Percentiles rank a stretch among this genome's conserved stretches.
These are phyloP conservation scores for Sesamia inferens DNA, from an alignment of 2,888 invertebrate species.

Conservation along the genomic window DNA sequence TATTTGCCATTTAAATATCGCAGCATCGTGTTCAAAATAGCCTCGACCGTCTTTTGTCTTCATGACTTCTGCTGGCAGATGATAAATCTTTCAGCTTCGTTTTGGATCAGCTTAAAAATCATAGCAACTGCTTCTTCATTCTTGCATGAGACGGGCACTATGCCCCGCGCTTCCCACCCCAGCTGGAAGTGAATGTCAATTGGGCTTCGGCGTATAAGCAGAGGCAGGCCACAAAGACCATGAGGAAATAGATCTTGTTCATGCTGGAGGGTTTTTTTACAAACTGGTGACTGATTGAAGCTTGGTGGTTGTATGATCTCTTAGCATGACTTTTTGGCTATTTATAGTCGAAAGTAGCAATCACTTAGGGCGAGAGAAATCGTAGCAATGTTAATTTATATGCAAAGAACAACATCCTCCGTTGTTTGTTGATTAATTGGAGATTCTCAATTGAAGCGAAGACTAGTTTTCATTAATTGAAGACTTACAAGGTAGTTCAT, in stretches of 20 bases:
- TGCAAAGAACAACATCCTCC: conserved; percentile 15
- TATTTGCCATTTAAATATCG: conserved; percentile 34
- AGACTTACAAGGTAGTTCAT: conserved; percentile 14
- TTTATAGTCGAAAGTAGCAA: conserved; percentile 37
- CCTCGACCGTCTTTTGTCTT: conserved; percentile 48
- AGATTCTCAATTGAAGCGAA: background rate
- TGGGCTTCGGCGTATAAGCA: conserved; percentile 81
- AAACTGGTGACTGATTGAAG: conserved; percentile 12
- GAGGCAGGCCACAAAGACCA: conserved; percentile 75
- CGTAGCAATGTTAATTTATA: conserved; percentile 48
- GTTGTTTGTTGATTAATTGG: conserved; percentile 8
- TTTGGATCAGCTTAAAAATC: conserved; percentile 84
- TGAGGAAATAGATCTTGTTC: conserved; percentile 72
- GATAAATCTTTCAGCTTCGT: conserved; percentile 84
- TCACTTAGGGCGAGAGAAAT: conserved; percentile 35
- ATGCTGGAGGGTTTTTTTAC: conserved; percentile 63
- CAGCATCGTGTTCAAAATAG: conserved; percentile 30
- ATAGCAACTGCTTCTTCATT: conserved; percentile 79
- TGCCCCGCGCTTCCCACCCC: conserved; percentile 85
- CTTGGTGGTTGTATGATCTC: conserved; percentile 31
- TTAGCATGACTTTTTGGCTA: conserved; percentile 1
- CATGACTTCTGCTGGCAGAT: conserved; percentile 84
- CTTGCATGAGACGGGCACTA: conserved; percentile 74
- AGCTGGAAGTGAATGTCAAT: conserved; percentile 90
- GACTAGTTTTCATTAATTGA: conserved; percentile 25